Evolutionary conservation across 2,797 vertebrate species (phyloP).

Genomic region (Phaenicophaeus curvirostris): DNA sequence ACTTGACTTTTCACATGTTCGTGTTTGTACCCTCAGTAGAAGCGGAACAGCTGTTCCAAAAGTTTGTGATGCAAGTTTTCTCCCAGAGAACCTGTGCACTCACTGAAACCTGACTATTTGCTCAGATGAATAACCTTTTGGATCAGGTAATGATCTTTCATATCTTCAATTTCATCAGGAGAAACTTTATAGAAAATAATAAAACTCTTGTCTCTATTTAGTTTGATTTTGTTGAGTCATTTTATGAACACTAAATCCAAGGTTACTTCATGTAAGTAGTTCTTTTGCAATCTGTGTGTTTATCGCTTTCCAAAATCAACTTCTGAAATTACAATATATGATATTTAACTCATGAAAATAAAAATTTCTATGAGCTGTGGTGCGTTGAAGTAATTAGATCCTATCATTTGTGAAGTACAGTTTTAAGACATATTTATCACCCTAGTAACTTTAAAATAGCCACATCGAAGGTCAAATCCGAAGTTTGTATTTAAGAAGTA

Average conservation of each 20-base stretch:
- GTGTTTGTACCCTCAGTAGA: not conserved
- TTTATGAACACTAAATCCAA: not conserved
- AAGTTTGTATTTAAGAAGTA: slow-evolving; percentile 32
- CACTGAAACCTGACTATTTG: not conserved
- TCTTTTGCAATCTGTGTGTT: not conserved
- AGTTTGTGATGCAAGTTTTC: not conserved
- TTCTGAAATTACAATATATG: not conserved
- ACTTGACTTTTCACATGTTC: not conserved
- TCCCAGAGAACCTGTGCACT: not conserved
- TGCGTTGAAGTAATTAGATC: not conserved
- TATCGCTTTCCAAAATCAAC: not conserved
- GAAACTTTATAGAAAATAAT: not conserved
- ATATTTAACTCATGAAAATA: not conserved
- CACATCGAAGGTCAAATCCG: slow-evolving; percentile 27
- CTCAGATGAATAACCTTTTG: not conserved
- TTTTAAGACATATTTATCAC: slow-evolving; percentile 18
- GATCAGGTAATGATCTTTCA: not conserved
- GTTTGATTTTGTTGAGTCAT: not conserved
- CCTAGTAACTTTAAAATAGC: slow-evolving; percentile 36
- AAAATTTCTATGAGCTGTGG: not conserved
- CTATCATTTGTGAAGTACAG: not conserved
- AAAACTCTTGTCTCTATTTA: not conserved
- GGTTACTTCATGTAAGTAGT: not conserved
- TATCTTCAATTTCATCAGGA: not conserved
- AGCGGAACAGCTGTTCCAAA: not conserved